Percentiles rank a stretch among this genome's conserved stretches.
phyloP scores from a whole-genome alignment of 2,797 vertebrate species.

The Anguilla megastoma region DNA sequence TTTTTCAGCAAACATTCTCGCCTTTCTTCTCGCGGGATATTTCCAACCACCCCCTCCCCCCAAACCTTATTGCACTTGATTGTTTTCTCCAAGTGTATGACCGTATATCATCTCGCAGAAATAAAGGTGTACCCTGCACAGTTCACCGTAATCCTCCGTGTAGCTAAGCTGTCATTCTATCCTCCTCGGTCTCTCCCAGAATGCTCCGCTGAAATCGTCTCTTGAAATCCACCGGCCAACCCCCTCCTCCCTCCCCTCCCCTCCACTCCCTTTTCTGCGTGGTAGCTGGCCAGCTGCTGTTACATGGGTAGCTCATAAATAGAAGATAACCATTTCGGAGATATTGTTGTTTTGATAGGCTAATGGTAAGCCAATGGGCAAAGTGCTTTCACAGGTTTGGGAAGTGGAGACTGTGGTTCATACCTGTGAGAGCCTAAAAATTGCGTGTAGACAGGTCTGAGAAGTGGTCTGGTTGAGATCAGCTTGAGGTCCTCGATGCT shows the following conservation, averaged over 20 bases:
- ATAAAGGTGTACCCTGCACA: not conserved
- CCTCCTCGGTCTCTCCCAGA: not conserved
- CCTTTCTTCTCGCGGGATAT: constrained; percentile 17
- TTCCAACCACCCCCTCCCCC: not conserved
- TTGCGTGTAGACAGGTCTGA: not conserved
- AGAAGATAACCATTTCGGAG: constrained; percentile 22
- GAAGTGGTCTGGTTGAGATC: not conserved
- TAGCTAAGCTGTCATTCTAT: constrained; percentile 11
- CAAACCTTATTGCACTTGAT: not conserved
- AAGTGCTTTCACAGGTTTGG: not conserved
- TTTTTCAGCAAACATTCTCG: not conserved
- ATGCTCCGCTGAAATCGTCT: not conserved
- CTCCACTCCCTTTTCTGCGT: constrained; percentile 13
- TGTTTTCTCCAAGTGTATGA: not conserved
- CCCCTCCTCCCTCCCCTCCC: not conserved
- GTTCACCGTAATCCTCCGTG: not conserved
- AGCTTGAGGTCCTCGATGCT: not conserved
- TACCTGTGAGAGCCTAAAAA: not conserved
- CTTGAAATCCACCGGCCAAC: not conserved
- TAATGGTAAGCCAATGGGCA: not conserved
- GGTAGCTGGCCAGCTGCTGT: constrained; percentile 17
- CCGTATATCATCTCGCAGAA: not conserved
- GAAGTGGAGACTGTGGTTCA: not conserved
- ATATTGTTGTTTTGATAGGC: not conserved
- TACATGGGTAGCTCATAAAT: constrained; percentile 8